Percentiles rank a stretch among this genome's conserved stretches.
These are phyloP conservation scores for Chrysogorgia sp. DNA, from an alignment of 92 coral and sea anemone species.

Conservation along the genomic window DNA sequence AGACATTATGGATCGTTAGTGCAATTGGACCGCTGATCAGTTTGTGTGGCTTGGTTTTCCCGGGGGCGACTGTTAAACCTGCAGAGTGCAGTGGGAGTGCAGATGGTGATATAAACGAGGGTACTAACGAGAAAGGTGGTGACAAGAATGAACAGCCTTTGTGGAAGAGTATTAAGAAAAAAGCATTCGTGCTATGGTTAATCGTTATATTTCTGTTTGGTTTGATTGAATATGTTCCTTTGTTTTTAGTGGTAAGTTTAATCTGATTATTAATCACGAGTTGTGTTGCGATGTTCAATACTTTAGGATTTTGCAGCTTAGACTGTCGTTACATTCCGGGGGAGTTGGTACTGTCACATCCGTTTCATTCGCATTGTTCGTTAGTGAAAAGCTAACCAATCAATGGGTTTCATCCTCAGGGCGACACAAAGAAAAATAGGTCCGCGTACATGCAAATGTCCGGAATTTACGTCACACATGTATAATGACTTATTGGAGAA, in stretches of 20 bases:
- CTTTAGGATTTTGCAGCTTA: too few species aligned
- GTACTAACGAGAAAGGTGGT: neutral
- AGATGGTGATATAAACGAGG: neutral
- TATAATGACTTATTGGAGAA: too few species aligned
- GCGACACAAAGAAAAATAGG: neutral
- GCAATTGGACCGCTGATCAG: conserved; percentile 39
- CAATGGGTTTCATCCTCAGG: neutral
- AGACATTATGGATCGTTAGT: conserved; percentile 38
- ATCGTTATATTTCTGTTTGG: neutral
- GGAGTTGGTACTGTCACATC: too few species aligned
- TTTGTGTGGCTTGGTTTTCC: conserved; percentile 28
- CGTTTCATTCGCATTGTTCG: too few species aligned
- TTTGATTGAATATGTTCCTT: conserved; percentile 21
- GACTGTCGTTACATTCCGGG: too few species aligned
- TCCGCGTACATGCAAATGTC: neutral
- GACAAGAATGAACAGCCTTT: neutral
- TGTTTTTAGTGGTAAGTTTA: conserved; percentile 30
- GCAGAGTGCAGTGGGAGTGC: neutral
- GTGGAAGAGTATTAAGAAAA: conserved; percentile 28
- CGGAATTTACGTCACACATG: too few species aligned
- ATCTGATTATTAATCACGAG: neutral
- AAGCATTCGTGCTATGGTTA: conserved; percentile 4
- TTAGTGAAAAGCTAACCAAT: neutral
- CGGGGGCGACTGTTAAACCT: neutral
- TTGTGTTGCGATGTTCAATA: neutral